Percentiles rank a stretch among this genome's conserved stretches.
Evolutionary conservation across 2,888 invertebrate species (phyloP).

Genomic region (Seira ritae): DNA sequence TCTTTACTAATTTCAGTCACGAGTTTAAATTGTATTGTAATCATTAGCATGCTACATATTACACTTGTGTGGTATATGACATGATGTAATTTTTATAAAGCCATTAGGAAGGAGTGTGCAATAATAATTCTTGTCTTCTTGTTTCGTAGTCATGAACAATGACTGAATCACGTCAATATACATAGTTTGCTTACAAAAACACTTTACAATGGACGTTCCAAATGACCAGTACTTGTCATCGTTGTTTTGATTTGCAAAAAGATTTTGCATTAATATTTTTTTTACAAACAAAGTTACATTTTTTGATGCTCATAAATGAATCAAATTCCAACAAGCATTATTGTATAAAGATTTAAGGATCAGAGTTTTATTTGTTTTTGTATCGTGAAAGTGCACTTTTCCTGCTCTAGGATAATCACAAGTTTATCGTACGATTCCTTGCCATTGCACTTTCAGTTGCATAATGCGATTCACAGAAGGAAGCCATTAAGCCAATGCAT

Average conservation of each 20-base stretch:
- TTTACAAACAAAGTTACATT: too few relatives aligned
- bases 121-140: too few relatives aligned
- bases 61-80: neutral
- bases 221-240: neutral
- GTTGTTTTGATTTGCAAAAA: too few relatives aligned
- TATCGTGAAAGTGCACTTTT: conserved; percentile 1
- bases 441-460: neutral
- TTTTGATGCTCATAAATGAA: too few relatives aligned
- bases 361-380: neutral
- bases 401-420: neutral
- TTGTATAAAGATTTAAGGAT: neutral
- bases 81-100: conserved; percentile 11
- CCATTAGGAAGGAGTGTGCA: neutral
- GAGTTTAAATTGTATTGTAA: neutral
- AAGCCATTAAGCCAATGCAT: neutral
- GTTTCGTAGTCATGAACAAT: neutral
- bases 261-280: too few relatives aligned
- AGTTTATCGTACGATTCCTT: neutral
- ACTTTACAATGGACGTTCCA: neutral
- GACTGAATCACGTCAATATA: neutral
- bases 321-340: neutral
- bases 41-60: neutral
- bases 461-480: neutral
- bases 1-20: conserved; percentile 1
- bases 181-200: neutral